A percentile compares a stretch with the other conserved stretches of the same genome.
Conservation (phyloP, 2,113 vertebrate genomes). For the Lamprotornis superbus region DNA sequence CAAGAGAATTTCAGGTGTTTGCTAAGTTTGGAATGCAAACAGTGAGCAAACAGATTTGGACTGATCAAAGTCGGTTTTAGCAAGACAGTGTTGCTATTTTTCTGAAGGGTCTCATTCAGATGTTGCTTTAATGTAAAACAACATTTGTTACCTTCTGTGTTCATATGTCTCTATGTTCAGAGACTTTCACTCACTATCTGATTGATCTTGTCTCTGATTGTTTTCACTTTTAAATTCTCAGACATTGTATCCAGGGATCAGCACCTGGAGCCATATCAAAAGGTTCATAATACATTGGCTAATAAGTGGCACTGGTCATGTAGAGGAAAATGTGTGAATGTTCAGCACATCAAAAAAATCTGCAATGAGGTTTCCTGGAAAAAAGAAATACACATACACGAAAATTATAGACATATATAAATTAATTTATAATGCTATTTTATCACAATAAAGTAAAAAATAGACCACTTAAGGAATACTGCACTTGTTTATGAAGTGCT, state of each 20-base stretch:
- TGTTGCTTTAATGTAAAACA: not conserved
- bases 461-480: not conserved
- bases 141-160: not conserved
- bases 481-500: not conserved
- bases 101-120: not conserved
- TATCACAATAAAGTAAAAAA: not conserved
- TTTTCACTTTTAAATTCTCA: not conserved
- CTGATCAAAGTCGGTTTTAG: not conserved
- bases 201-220: not conserved
- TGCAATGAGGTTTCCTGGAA: not conserved
- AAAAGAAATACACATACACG: not conserved
- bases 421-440: not conserved
- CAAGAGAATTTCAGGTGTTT: not conserved
- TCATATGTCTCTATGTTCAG: rapidly evolving
- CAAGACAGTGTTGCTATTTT: not conserved
- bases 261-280: not conserved
- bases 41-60: not conserved
- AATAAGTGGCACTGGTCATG: not conserved
- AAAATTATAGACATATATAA: not conserved
- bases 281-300: not conserved
- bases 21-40: not conserved
- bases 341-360: not conserved
- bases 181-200: not conserved
- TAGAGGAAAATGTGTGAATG: not conserved
- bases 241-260: not conserved